Conservation (phyloP, 1,140 invertebrate species). For the Parasteatoda tepidariorum region DNA sequence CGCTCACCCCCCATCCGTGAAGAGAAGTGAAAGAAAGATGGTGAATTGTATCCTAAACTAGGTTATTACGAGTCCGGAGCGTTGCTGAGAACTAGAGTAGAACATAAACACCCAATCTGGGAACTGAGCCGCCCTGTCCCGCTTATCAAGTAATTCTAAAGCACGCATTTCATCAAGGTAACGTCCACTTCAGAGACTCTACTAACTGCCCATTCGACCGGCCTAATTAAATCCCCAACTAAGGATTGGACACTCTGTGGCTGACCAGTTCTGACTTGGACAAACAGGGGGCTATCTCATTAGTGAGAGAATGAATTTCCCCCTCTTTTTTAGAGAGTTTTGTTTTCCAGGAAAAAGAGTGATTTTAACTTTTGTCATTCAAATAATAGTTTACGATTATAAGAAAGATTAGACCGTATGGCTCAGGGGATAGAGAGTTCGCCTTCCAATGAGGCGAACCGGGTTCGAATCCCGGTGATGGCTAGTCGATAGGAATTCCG, state of each 20-base stretch:
- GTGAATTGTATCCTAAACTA: neutral
- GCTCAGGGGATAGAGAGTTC: too few species aligned
- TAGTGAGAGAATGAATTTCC: too few species aligned
- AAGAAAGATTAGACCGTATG: too few species aligned
- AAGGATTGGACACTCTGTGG: constrained; percentile 49
- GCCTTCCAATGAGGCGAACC: too few species aligned
- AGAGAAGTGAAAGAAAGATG: neutral
- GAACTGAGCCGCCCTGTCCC: constrained; percentile 12
- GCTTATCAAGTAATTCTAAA: constrained; percentile 44
- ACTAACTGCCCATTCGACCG: constrained; percentile 49
- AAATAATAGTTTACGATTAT: too few species aligned
- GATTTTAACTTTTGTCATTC: too few species aligned
- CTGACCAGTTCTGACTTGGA: constrained; percentile 56
- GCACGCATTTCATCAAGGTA: constrained; percentile 50
- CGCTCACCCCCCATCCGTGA: too few species aligned
- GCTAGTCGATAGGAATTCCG: too few species aligned
- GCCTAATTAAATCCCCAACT: constrained; percentile 52
- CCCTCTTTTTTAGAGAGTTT: too few species aligned
- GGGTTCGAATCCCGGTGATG: too few species aligned
- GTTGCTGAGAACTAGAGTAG: constrained; percentile 3
- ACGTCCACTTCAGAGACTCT: constrained; percentile 4
- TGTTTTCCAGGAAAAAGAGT: too few species aligned
- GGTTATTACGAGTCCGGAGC: constrained; percentile 19
- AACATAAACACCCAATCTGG: constrained; percentile 50
- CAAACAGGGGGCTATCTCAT: too few species aligned